Evolutionary conservation across 2,888 invertebrate genomes (phyloP), one percentile per base, ranked within the genome.

Genomic region (Andrena bicolor): DNA sequence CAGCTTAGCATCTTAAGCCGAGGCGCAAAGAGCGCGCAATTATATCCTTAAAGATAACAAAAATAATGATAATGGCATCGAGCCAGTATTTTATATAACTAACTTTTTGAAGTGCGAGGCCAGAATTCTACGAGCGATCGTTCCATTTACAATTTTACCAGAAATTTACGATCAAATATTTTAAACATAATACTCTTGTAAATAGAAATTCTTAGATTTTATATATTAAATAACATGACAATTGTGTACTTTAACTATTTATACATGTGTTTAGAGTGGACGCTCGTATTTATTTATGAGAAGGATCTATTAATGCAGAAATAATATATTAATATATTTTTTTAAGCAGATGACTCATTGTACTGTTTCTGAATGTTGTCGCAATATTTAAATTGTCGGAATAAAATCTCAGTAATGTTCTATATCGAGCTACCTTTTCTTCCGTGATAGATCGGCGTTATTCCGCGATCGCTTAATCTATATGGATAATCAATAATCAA

Each of bases 241-340:
- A 77, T 53, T 20, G 26, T 20, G 53, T 68, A 68, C 51, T 72
- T 65, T n/a, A 30, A 49, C n/a, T 58, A 56, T 51, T 58, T 58
- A 69, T 56, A 76, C 48, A 68, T n/a, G 30, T 48, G 68, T 1
- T 56, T 61, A 7, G 61, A 74, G 13, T n/a, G 49, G 30, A 58
- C 41, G 23, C 48, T 51, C 20, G n/a, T 76, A 64, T 73, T 68
- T 71, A 77, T 77, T 51, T 74, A 64, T n/a, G 48, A 71, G 66
- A 8, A 13, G 71, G 82, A 82, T 83, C 70, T 74, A 56, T 20
- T 20, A 65, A 58, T 2, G 23, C 20, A 64, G n/a, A 73, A 51
- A 30, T 65, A 81, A 64, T 80, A 71, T 81, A 82, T 64, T 70
- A 49, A 81, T 81, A 81, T 82, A 82, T 82, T 82, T 77, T 74